Conservation (phyloP, 2,888 invertebrate species). For the Tenthredo amoena region DNA sequence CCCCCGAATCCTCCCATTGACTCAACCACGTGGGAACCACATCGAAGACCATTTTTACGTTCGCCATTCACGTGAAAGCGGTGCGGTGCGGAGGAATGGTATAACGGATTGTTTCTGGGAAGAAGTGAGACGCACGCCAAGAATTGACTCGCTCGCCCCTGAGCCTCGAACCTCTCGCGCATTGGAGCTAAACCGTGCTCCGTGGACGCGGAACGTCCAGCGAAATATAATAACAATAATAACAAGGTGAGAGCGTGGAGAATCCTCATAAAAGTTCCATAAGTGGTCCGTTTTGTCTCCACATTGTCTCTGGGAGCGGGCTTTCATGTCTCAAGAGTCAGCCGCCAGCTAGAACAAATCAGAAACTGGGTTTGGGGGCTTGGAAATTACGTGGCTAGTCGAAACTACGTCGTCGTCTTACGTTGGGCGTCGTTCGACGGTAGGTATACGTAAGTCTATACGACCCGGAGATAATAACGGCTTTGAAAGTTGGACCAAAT, state of each 20-base stretch:
- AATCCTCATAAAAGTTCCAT: constrained; percentile 71
- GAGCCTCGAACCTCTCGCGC: background rate
- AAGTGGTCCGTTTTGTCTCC: constrained; percentile 73
- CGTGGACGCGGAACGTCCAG: constrained; percentile 29
- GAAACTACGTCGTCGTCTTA: constrained; percentile 37
- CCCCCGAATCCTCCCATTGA: constrained; percentile 68
- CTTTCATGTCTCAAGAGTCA: constrained; percentile 49
- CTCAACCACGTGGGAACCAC: constrained; percentile 74
- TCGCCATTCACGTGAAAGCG: constrained; percentile 74
- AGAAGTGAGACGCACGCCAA: constrained; percentile 61
- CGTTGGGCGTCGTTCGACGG: constrained; percentile 3
- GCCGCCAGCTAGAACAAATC: constrained; percentile 53
- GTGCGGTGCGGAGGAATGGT: constrained; percentile 60
- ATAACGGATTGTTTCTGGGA: constrained; percentile 77
- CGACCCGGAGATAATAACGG: constrained; percentile 37
- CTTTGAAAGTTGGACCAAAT: constrained; percentile 41
- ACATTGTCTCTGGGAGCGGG: constrained; percentile 63
- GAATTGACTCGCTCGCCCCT: constrained; percentile 28
- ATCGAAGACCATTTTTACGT: constrained; percentile 54
- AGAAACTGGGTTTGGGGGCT: constrained; percentile 32
- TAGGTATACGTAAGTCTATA: constrained; percentile 13
- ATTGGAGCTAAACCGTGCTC: background rate
- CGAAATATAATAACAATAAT: constrained; percentile 50
- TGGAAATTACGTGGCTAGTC: constrained; percentile 48
- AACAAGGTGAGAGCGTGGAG: constrained; percentile 70